phyloP scores from a whole-genome alignment of 1,140 invertebrate species.

The Mactra quadrangularis region DNA sequence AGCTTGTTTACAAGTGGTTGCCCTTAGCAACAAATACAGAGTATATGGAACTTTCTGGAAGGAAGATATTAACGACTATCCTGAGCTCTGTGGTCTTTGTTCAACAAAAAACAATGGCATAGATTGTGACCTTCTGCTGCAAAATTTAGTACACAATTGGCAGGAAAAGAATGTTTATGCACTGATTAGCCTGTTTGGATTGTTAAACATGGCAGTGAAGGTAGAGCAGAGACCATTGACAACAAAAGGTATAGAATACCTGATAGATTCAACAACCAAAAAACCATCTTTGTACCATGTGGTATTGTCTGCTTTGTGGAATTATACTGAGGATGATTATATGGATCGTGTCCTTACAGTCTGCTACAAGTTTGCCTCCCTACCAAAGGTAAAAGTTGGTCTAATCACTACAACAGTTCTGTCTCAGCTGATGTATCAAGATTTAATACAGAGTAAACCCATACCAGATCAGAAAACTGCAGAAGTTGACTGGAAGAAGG shows the following conservation, averaged over 20 bases:
- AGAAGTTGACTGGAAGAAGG: background rate
- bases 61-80: background rate
- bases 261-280: background rate
- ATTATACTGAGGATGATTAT: slow-evolving; percentile 3
- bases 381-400: background rate
- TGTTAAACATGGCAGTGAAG: slow-evolving; percentile 21
- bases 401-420: slow-evolving; percentile 10
- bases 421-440: slow-evolving; percentile 14
- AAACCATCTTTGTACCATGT: background rate
- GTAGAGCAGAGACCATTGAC: slow-evolving; percentile 7
- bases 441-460: background rate
- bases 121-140: background rate
- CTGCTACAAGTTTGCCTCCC: background rate
- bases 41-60: slow-evolving; percentile 1
- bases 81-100: background rate
- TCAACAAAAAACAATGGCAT: background rate
- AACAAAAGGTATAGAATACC: background rate
- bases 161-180: background rate
- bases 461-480: background rate
- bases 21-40: slow-evolving; percentile 25
- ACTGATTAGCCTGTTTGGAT: slow-evolving; percentile 15
- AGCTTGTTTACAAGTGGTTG: slow-evolving; percentile 21
- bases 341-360: background rate
- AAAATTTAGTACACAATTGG: slow-evolving; percentile 15
- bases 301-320: background rate